These are phyloP conservation scores for Drosophila borealis DNA, from an alignment of 2,888 invertebrate species.

Conservation along the genomic window DNA sequence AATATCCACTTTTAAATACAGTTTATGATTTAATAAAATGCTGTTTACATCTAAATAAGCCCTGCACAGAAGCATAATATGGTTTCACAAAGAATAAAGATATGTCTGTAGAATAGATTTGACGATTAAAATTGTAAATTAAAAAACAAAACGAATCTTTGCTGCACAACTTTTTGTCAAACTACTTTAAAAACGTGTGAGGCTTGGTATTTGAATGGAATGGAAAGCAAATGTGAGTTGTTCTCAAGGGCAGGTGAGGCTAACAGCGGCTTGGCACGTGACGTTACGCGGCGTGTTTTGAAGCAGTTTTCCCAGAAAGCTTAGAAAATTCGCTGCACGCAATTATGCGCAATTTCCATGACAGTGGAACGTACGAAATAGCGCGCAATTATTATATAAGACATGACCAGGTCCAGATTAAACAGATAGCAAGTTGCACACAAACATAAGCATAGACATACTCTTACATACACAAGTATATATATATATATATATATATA, in stretches of 20 bases:
- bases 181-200: neutral
- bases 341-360: slow-evolving; percentile 57
- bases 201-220: slow-evolving; percentile 1
- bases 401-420: slow-evolving; percentile 34
- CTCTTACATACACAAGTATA: slow-evolving; percentile 7
- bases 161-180: neutral
- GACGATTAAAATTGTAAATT: no score
- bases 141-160: neutral
- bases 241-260: slow-evolving; percentile 36
- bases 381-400: slow-evolving; percentile 39
- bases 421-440: slow-evolving; percentile 9
- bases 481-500: slow-evolving; percentile 6
- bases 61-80: no score
- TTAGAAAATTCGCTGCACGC: slow-evolving; percentile 33
- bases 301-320: slow-evolving; percentile 51
- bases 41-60: neutral
- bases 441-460: slow-evolving; percentile 10
- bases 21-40: neutral
- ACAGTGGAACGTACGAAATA: slow-evolving; percentile 10
- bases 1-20: neutral
- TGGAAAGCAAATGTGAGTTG: slow-evolving; percentile 23
- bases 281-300: slow-evolving; percentile 54
- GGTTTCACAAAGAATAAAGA: no score
- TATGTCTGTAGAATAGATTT: no score
- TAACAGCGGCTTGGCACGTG: slow-evolving; percentile 44